Percentiles rank a stretch among this genome's conserved stretches.
Conservation (phyloP, 2,113 vertebrate species). For the Telmatochromis sp. region DNA sequence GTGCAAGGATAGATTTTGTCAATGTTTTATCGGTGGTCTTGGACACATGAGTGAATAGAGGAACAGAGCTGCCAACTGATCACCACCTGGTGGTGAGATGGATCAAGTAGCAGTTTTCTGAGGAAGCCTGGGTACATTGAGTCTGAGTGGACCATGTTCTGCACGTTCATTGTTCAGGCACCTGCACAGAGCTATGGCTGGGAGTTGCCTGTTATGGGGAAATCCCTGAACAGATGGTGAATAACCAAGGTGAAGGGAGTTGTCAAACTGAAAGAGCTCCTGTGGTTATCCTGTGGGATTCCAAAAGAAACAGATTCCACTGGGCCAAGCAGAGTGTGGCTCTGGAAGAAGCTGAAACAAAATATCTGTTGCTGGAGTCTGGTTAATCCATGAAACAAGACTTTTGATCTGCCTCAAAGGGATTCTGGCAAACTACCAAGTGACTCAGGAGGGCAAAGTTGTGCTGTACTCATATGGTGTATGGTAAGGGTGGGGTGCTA, state of each 20-base stretch:
- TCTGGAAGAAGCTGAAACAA: neutral
- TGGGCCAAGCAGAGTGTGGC: neutral
- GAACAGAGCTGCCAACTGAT: neutral
- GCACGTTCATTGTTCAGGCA: fast-evolving
- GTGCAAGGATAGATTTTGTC: neutral
- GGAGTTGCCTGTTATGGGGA: neutral
- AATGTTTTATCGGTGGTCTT: neutral
- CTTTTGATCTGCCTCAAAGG: neutral
- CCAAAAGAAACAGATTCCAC: neutral
- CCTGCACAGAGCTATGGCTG: neutral
- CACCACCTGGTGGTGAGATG: neutral
- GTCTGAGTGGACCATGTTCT: neutral
- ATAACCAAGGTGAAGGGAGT: neutral
- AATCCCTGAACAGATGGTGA: neutral
- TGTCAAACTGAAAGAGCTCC: neutral
- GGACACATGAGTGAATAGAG: neutral
- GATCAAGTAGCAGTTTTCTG: neutral
- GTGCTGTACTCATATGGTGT: neutral
- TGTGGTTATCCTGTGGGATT: neutral
- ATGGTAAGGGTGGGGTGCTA: fast-evolving
- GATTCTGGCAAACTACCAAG: neutral
- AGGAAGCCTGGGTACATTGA: neutral
- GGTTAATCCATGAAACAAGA: neutral
- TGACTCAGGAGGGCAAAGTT: neutral
- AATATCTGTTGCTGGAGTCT: neutral